Evolutionary conservation across 2,797 vertebrate genomes (phyloP).

Genomic region (Hemibagrus guttatus): DNA sequence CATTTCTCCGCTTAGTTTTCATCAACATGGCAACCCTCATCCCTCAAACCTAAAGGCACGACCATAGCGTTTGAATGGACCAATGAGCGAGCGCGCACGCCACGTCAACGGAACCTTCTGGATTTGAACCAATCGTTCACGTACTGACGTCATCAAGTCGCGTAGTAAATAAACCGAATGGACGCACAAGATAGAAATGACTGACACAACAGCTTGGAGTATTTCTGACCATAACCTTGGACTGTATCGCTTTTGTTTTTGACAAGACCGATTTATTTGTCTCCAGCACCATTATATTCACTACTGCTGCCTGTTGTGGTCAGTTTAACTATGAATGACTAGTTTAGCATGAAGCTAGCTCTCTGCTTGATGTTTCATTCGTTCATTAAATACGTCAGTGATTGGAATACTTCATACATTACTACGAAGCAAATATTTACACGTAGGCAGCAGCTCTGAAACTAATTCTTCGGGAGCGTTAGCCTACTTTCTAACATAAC

Average conservation of each 20-base stretch:
- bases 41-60: neutral
- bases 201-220: slow-evolving; percentile 1
- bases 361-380: neutral
- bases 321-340: slow-evolving; percentile 25
- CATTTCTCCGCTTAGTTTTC: neutral
- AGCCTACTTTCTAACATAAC: neutral
- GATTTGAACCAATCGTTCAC: slow-evolving; percentile 72
- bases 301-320: neutral
- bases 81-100: slow-evolving; percentile 53
- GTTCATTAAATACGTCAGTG: neutral
- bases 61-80: slow-evolving; percentile 50
- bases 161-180: slow-evolving; percentile 81
- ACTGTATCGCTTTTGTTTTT: neutral
- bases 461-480: neutral
- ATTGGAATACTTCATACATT: neutral
- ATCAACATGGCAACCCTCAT: slow-evolving; percentile 5
- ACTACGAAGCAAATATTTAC: neutral
- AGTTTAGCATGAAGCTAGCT: slow-evolving; percentile 29
- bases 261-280: neutral
- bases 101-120: slow-evolving; percentile 61
- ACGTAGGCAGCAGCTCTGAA: neutral
- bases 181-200: slow-evolving; percentile 48
- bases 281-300: neutral
- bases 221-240: neutral
- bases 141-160: slow-evolving; percentile 58